These are phyloP conservation scores for Notolabrus celidotus DNA, from an alignment of 2,797 vertebrate genomes.

Conservation along the genomic window DNA sequence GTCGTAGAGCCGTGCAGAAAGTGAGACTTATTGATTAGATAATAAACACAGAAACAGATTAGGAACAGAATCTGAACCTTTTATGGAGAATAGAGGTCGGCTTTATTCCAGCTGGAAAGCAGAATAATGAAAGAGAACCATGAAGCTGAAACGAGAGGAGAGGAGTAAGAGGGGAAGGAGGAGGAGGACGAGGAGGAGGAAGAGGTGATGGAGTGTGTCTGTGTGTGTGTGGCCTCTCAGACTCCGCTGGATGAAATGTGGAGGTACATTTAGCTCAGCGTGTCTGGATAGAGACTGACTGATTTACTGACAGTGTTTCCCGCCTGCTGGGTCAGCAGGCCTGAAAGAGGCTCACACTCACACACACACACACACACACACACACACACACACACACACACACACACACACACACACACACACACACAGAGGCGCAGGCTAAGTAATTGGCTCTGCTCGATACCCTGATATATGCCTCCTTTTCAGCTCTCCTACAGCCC, in stretches of 20 bases:
- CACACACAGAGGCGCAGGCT: slow-evolving; percentile 10
- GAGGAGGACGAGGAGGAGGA: neutral
- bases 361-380: neutral
- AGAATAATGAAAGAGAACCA: neutral
- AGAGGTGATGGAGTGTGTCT: neutral
- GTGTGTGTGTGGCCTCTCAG: neutral
- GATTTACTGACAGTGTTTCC: slow-evolving; percentile 33
- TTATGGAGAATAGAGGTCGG: too few species aligned
- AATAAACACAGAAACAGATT: too few species aligned
- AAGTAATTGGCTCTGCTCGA: slow-evolving; percentile 66
- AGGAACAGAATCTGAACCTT: too few species aligned
- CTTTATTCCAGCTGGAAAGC: too few species aligned
- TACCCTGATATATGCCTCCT: slow-evolving; percentile 48
- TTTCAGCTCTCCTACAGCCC: too few species aligned
- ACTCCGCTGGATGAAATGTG: slow-evolving; percentile 8
- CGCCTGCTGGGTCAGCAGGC: slow-evolving; percentile 64
- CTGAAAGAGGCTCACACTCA: neutral
- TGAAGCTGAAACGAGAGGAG: too few species aligned
- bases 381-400: neutral
- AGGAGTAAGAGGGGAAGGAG: neutral
- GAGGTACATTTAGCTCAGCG: slow-evolving; percentile 8
- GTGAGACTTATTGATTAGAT: too few species aligned
- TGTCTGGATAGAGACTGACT: slow-evolving; percentile 6
- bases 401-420: neutral
- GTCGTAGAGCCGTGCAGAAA: too few species aligned